Percentiles rank a stretch among this genome's conserved stretches.
Conservation (phyloP, 2,888 invertebrate genomes). For the Cheilosia soror region DNA sequence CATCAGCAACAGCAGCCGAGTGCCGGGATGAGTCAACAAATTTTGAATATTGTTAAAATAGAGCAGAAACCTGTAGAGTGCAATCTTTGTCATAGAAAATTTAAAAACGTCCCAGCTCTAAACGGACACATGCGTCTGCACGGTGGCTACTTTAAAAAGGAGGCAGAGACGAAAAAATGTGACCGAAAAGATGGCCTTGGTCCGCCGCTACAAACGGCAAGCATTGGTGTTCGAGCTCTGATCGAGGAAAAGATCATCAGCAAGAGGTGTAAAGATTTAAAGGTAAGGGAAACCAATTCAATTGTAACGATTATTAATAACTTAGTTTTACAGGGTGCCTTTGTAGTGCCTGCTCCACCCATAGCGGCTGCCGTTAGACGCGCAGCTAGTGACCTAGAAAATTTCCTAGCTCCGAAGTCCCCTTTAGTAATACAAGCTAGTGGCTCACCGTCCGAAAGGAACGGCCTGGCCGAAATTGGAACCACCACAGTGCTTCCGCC, state of each 20-base stretch:
- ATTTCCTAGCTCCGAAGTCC: conserved; percentile 82
- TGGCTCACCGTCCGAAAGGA: conserved; percentile 64
- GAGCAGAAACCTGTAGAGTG: conserved; percentile 96
- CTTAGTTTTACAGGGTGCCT: conserved; percentile 80
- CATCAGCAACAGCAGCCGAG: conserved; percentile 81
- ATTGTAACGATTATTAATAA: background rate
- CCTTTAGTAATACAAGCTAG: conserved; percentile 61
- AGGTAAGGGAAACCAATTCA: conserved; percentile 78
- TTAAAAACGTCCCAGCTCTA: conserved; percentile 98
- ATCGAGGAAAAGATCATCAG: conserved; percentile 97
- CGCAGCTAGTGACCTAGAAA: conserved; percentile 82
- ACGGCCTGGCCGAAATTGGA: conserved; percentile 77
- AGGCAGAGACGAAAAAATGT: conserved; percentile 92
- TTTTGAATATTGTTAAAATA: conserved; percentile 84
- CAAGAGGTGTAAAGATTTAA: conserved; percentile 87
- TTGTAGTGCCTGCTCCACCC: conserved; percentile 84
- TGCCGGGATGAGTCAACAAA: conserved; percentile 80
- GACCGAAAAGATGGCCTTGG: conserved; percentile 93
- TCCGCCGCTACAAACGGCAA: conserved; percentile 95
- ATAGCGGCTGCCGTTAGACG: conserved; percentile 80
- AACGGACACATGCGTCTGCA: conserved; percentile 99
- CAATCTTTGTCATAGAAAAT: conserved; percentile 96
- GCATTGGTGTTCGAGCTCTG: conserved; percentile 94
- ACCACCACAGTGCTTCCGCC: conserved; percentile 80
- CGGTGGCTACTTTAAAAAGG: conserved; percentile 98